Evolutionary conservation across 2,797 vertebrate species (phyloP).

Genomic region (Propithecus perrieri): DNA sequence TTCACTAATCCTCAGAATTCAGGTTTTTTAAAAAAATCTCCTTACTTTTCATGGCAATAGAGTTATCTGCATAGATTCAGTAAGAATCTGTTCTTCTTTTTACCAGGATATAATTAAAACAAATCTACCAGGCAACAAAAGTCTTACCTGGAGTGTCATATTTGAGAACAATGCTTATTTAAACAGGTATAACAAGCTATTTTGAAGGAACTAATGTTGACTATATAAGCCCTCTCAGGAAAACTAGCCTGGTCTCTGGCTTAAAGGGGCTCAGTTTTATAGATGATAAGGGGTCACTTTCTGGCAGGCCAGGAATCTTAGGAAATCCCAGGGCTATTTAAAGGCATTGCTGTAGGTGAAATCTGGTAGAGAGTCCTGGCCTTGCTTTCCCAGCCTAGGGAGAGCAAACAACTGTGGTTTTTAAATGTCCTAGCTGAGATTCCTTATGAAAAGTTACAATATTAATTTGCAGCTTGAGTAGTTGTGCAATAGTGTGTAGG

Average conservation of each 20-base stretch:
- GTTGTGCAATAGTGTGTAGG: not conserved
- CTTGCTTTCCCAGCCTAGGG: not conserved
- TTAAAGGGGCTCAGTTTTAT: not conserved
- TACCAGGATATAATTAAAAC: not conserved
- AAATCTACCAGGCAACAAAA: not conserved
- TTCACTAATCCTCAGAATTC: not conserved
- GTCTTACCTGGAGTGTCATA: not conserved
- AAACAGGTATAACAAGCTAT: not conserved
- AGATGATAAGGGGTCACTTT: not conserved
- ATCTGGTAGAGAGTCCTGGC: not conserved
- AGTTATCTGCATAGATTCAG: not conserved
- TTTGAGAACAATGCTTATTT: not conserved
- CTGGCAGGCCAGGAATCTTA: not conserved
- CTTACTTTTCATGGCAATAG: not conserved
- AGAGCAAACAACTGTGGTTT: not conserved
- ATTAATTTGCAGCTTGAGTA: not conserved
- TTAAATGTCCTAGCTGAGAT: not conserved
- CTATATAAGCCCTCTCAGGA: not conserved
- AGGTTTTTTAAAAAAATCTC: not conserved
- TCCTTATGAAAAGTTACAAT: not conserved
- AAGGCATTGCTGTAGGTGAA: not conserved
- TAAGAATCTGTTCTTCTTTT: not conserved
- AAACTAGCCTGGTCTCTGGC: not conserved
- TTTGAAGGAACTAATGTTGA: conserved; percentile 6
- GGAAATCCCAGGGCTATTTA: not conserved